Evolutionary conservation across 2,113 vertebrate genomes (phyloP).

Genomic region (Passerina amoena): DNA sequence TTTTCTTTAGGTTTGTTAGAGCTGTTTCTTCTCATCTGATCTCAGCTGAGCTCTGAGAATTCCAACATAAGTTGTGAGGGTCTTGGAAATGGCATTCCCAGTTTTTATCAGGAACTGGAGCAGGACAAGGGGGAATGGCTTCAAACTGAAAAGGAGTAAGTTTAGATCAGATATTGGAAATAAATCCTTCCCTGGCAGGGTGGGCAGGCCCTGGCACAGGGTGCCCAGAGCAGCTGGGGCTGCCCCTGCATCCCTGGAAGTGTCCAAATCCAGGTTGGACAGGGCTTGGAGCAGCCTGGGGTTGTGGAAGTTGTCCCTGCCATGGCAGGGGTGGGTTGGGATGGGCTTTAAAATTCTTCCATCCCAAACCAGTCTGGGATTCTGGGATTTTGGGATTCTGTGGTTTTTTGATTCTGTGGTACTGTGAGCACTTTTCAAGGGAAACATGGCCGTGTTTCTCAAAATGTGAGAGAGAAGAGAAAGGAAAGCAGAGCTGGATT

Average conservation of each 20-base stretch:
- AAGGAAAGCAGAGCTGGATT: background rate
- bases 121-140: background rate
- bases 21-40: background rate
- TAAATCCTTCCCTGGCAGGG: background rate
- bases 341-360: rapidly evolving
- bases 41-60: background rate
- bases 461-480: background rate
- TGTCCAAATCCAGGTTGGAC: background rate
- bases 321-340: background rate
- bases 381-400: rapidly evolving
- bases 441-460: background rate
- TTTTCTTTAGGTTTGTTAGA: background rate
- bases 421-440: background rate
- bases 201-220: background rate
- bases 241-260: background rate
- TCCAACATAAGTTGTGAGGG: rapidly evolving
- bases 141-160: background rate
- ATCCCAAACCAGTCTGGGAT: background rate
- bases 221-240: background rate
- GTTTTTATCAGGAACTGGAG: background rate
- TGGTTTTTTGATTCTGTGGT: background rate
- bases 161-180: background rate
- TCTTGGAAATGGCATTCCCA: background rate
- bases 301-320: background rate
- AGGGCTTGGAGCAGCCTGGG: background rate